Evolutionary conservation across 1,140 invertebrate genomes (phyloP), one percentile per base, ranked within the genome.

Genomic region (Neoseiulus cucumeris): DNA sequence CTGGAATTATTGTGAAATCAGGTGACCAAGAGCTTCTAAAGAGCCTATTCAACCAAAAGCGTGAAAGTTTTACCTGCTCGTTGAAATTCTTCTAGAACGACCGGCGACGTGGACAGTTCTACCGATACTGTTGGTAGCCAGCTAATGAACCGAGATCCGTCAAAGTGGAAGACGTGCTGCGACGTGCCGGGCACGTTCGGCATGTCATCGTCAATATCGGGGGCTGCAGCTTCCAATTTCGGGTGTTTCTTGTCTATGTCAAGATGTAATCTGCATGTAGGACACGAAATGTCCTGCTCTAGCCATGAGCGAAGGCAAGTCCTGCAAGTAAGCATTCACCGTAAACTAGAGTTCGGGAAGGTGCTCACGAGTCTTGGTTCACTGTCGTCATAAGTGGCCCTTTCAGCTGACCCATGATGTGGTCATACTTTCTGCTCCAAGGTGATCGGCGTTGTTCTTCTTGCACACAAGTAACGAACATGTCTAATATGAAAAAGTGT

Each of bases 231-330:
- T 64, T 64, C 70, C 66, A 68, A 68, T 41, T 20, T 70, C 64
- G 7, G 66, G 59, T 69, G 29, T 74, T 71, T 29, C 69, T 68
- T 64, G 71, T 80, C 67, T 71, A 85, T 82, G 70, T 80, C 82
- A 41, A 88, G 76, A n/a, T 80, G 78, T 69, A 83, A 78, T 44
- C 87, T 80, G 75, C 87, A 91, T 12, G 86, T 91, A 7, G 87
- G 87, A 76, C 87, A 91, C n/a, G 86, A 87, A 5, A 85, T 85
- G 74, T 89, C 87, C 75, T 89, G 87, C 73, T 89, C 87, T 72
- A 90, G 75, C 87, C 87, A 91, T 6, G 85, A 86, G 70, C 86
- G 82, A 66, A 91, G 76, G 76, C 87, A 90, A 17, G 85, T 83
- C 74, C 84, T 85, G 14, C 14, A 25, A 59, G 22, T 75, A 39